phyloP scores from a whole-genome alignment of 2,797 vertebrate species.

The Pogonophryne albipinna region DNA sequence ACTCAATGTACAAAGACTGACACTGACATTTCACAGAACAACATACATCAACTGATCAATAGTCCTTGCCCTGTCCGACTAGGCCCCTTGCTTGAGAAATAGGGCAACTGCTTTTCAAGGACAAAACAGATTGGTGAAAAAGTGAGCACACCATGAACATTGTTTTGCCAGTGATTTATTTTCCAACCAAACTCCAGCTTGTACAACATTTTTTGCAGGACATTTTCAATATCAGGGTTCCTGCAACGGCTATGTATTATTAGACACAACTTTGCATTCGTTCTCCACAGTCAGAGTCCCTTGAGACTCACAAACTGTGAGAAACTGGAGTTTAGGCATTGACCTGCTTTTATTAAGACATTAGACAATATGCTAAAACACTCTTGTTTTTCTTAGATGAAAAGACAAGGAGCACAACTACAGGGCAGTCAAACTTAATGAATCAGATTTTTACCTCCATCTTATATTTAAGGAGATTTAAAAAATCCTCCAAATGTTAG shows the following conservation, averaged over 20 bases:
- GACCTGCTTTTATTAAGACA: slow-evolving; percentile 85
- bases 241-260: slow-evolving; percentile 46
- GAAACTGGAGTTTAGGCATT: slow-evolving; percentile 68
- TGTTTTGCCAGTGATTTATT: slow-evolving; percentile 55
- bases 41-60: slow-evolving; percentile 80
- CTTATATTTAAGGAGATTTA: slow-evolving; percentile 16
- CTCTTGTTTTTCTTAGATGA: slow-evolving; percentile 44
- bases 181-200: not conserved
- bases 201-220: slow-evolving; percentile 2
- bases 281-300: slow-evolving; percentile 42
- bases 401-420: slow-evolving; percentile 40
- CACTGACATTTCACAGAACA: slow-evolving; percentile 74
- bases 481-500: not conserved
- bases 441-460: slow-evolving; percentile 35
- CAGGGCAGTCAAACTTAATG: slow-evolving; percentile 10
- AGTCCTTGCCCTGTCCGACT: slow-evolving; percentile 53
- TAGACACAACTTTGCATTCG: slow-evolving; percentile 56
- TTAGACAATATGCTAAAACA: slow-evolving; percentile 68
- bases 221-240: slow-evolving; percentile 25
- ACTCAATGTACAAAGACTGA: slow-evolving; percentile 72
- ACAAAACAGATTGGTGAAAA: slow-evolving; percentile 43
- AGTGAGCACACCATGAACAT: slow-evolving; percentile 40
- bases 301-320: slow-evolving; percentile 43
- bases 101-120: slow-evolving; percentile 49
- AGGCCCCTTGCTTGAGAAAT: slow-evolving; percentile 61